phyloP scores from a whole-genome alignment of 2,888 invertebrate species.

The Pristionchus entomophagus region DNA sequence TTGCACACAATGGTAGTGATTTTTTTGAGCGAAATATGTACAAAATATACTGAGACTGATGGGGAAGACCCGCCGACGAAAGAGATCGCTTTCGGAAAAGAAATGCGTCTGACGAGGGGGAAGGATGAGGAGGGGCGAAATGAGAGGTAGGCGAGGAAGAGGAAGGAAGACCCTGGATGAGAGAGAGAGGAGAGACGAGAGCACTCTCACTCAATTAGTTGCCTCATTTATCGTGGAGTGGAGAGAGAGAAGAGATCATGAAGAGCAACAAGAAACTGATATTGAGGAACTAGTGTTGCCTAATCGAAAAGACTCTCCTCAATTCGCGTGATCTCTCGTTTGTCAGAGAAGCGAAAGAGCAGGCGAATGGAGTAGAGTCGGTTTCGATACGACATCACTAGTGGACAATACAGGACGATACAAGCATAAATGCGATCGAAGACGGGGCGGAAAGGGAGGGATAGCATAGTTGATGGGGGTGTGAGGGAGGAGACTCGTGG shows the following conservation, averaged over 20 bases:
- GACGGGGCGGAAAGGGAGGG: background rate
- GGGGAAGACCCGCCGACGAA: constrained; percentile 4
- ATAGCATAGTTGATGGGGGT: background rate
- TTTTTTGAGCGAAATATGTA: background rate
- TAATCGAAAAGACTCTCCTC: too few species aligned
- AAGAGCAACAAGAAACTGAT: background rate
- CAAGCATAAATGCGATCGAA: background rate
- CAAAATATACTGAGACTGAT: constrained; percentile 25
- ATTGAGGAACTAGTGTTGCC: background rate
- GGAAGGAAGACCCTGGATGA: constrained; percentile 39
- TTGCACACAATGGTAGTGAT: background rate
- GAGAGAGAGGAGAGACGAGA: background rate
- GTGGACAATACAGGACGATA: background rate
- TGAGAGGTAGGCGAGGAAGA: constrained; percentile 25
- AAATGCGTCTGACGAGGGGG: constrained; percentile 7
- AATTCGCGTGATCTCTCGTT: too few species aligned
- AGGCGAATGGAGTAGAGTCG: background rate
- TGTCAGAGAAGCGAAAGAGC: background rate
- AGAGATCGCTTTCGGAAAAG: background rate
- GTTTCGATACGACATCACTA: background rate
- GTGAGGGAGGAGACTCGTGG: constrained; percentile 17
- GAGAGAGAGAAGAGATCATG: constrained; percentile 4
- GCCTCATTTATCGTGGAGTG: background rate
- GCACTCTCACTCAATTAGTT: background rate
- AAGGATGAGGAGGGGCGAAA: constrained; percentile 11